Conservation (phyloP, 2,888 invertebrate genomes). For the Lepidocyrtoides sp. region DNA sequence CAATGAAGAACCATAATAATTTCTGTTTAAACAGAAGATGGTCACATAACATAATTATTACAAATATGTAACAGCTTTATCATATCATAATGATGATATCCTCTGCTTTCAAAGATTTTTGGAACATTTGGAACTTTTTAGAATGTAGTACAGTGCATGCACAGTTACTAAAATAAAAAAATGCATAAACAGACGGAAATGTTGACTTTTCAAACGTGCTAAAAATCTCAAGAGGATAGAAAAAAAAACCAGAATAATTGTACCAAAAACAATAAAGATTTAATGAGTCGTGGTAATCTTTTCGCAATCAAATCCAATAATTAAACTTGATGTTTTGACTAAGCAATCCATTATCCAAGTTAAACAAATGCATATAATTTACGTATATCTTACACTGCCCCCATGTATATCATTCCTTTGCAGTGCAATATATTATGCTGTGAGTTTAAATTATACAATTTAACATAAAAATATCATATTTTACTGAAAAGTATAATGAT, state of each 20-base stretch:
- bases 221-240: neutral
- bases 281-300: too few relatives aligned
- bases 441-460: neutral
- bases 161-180: constrained; percentile 32
- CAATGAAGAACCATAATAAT: neutral
- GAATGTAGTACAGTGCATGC: too few relatives aligned
- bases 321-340: neutral
- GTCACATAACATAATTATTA: constrained; percentile 14
- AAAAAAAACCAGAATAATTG: neutral
- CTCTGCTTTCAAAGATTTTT: neutral
- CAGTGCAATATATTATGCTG: neutral
- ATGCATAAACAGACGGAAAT: constrained; percentile 18
- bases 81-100: neutral
- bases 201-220: neutral
- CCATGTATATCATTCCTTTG: neutral
- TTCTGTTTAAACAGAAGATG: neutral
- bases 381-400: neutral
- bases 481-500: neutral
- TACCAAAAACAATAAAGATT: neutral
- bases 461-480: neutral
- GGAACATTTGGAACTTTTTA: constrained; percentile 9
- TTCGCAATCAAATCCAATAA: too few relatives aligned
- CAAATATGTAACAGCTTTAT: constrained; percentile 17
- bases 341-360: constrained; percentile 7
- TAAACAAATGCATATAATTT: too few relatives aligned